Conservation (phyloP, 2,113 vertebrate genomes). For the Carettochelys insculpta region DNA sequence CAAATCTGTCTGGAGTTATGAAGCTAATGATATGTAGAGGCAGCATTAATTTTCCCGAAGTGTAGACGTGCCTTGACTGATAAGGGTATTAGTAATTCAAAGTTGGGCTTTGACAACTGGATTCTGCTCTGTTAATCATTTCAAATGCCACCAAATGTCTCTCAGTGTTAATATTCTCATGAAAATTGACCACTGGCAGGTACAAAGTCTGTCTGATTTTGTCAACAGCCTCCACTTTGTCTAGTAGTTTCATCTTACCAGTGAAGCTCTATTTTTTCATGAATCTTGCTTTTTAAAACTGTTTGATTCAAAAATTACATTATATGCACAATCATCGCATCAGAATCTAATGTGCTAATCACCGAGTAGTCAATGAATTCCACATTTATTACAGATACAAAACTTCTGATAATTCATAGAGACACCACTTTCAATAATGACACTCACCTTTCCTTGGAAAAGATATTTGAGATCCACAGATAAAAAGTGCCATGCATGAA, state of each 20-base stretch:
- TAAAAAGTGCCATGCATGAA: neutral
- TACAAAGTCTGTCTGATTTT: neutral
- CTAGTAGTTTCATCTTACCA: neutral
- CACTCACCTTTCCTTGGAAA: neutral
- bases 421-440: neutral
- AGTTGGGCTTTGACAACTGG: neutral
- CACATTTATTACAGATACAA: neutral
- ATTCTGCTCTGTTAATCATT: neutral
- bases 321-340: neutral
- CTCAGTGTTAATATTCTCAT: neutral
- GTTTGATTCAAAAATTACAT: conserved; percentile 26
- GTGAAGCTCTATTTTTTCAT: conserved; percentile 21
- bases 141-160: conserved; percentile 7
- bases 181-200: neutral
- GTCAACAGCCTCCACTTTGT: neutral
- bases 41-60: neutral
- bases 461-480: neutral
- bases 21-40: neutral
- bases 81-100: neutral
- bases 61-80: too few relatives aligned
- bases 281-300: conserved; percentile 29
- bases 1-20: neutral
- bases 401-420: neutral
- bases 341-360: neutral
- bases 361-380: conserved; percentile 5